Base-by-base conservation (phyloP, 1,140 invertebrate genomes). In the Lordiphosa collinella region DNA sequence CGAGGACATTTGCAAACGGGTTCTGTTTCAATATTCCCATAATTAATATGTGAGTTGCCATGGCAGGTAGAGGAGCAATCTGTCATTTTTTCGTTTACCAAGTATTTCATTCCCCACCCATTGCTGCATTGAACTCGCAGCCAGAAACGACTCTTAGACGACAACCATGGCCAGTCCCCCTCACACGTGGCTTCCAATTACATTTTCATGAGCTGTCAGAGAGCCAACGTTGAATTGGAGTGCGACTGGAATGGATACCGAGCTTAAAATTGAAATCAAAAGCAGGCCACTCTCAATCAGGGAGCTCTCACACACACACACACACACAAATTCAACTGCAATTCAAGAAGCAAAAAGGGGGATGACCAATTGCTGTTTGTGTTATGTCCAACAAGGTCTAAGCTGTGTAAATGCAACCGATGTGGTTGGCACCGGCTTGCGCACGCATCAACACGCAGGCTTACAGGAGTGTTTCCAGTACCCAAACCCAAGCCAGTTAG, bases 351-450 rank as follows among this genome's bases (percentile, higher is more conserved):
- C 10, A 38, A 11, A 11, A 32, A 11, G 16, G 43, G 31, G 35
- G 25, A n/a, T n/a, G 18, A 31, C 18, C 32, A 14, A 22, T 29
- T 12, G 10, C 32, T 56, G 63, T 56, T 56, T 63, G 49, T 58
- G 60, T 68, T 54, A 44, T 64, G 60, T 68, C 41, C 37, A 34
- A 68, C 65, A 68, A 35, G 65, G 60, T 58, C 53, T 68, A 63
- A 68, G 64, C 60, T 53, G 43, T 68, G 60, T 64, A 68, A 58
- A 37, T 37, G 50, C 41, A 47, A 14, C 14, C 46, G 13, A 22
- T 41, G 18, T 55, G 47, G 18, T 43, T 18, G 16, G 16, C 40
- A 43, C n/a, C 12, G 22, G 41, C 40, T 29, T 11, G 40, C 40
- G 12, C 6, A 25, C 6, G 11, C 41, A 31, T 44, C 41, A 12